A percentile compares a stretch with the other conserved stretches of the same genome.
phyloP scores from a whole-genome alignment of 2,797 vertebrate species.

The Syndactyla subalaris region DNA sequence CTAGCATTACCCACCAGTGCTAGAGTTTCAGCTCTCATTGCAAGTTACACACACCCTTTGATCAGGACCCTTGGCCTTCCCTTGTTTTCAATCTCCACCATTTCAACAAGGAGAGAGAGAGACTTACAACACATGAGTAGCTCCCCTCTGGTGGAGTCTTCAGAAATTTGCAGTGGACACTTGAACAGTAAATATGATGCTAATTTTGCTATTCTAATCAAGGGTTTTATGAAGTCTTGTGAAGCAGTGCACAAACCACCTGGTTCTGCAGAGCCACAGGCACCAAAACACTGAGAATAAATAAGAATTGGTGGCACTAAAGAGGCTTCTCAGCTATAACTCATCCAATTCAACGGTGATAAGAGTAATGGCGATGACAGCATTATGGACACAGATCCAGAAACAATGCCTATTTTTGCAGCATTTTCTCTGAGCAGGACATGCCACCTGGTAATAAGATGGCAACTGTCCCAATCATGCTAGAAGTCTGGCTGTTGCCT shows the following conservation, averaged over 20 bases:
- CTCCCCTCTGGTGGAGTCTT: background rate
- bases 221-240: background rate
- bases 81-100: background rate
- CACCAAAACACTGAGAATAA: background rate
- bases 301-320: background rate
- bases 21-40: background rate
- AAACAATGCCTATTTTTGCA: background rate
- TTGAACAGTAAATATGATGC: background rate
- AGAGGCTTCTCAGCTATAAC: background rate
- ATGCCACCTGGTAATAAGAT: background rate
- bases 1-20: background rate
- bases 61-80: background rate
- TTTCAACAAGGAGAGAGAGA: background rate
- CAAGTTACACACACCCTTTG: background rate
- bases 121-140: fast-evolving
- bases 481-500: background rate
- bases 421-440: background rate
- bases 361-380: background rate
- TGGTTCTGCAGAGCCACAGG: background rate
- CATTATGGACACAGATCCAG: background rate
- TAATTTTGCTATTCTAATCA: background rate
- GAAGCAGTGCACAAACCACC: background rate
- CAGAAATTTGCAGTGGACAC: background rate
- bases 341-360: background rate
- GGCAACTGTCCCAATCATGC: background rate